phyloP scores from a whole-genome alignment of 2,888 invertebrate genomes.

The Blastobasis adustella region DNA sequence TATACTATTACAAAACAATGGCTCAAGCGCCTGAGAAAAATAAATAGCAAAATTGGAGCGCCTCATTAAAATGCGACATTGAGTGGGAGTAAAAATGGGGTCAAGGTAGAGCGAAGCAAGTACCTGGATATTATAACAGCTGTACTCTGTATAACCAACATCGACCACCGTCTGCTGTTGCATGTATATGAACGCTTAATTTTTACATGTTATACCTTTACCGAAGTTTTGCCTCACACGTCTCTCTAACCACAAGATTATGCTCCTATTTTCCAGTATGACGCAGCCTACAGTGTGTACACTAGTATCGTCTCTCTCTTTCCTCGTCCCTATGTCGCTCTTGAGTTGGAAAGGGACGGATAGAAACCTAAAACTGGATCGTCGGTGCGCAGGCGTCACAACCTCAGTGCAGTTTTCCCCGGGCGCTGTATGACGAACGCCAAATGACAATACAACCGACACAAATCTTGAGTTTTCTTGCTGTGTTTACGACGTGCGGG shows the following conservation, averaged over 20 bases:
- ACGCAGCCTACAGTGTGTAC: constrained; percentile 18
- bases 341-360: constrained; percentile 5
- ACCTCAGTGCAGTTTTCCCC: constrained; percentile 33
- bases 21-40: too few species aligned
- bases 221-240: not conserved
- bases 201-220: too few species aligned
- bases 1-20: too few species aligned
- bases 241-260: constrained; percentile 2
- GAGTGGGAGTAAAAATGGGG: too few species aligned
- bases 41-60: too few species aligned
- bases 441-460: constrained; percentile 18
- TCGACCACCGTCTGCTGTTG: too few species aligned
- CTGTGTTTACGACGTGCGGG: constrained; percentile 7
- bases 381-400: constrained; percentile 33
- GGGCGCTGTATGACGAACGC: constrained; percentile 27
- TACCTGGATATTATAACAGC: too few species aligned
- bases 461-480: constrained; percentile 19
- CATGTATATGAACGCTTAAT: too few species aligned
- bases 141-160: too few species aligned
- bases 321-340: constrained; percentile 2
- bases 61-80: too few species aligned
- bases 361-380: not conserved
- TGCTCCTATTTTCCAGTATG: constrained; percentile 39
- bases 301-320: constrained; percentile 19
- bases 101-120: too few species aligned